Base-by-base conservation (phyloP, 1,140 invertebrate genomes). In the Chelonus insularis region DNA sequence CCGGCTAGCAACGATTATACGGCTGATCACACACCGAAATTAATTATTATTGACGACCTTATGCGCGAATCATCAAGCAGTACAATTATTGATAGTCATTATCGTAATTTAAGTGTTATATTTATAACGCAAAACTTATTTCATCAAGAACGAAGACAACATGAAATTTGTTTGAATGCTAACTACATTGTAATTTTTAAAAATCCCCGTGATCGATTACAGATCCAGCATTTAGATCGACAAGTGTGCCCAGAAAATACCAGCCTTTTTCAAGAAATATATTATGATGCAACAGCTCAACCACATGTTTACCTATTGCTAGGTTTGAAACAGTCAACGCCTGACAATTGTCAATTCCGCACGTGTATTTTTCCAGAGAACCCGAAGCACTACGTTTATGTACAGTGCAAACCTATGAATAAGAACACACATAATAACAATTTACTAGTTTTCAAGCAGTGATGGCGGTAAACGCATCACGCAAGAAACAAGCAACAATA, bases 41-140 rank as follows among this genome's bases (percentile, higher is more conserved):
- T 74, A 21, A 58, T 73, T 6, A 64, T 74, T 29, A 76, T 81
- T 45, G 76, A 79, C 69, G 76, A 81, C 67, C 57, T 81, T 5
- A 80, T 79, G 71, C 65, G 69, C 21, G 25, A 29, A 29, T 29
- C 25, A 29, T 4, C 3, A 4, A 29, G 7, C 7, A 7, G 25
- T 29, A 29, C 3, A 29, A 4, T 29, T 29, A 29, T 29, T 29
- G 39, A 9, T 41, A 41, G 39, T 16, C 39, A 41, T 41, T 9
- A 41, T 11, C 3, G 16, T 2, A 41, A 41, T 11, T 16, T 41
- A 4, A 41, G 39, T 16, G 39, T 41, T 4, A 41, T 41, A 2
- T 41, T 41, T 11, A 41, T 41, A 3, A 41, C 39, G 11, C 39
- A 41, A 11, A 41, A 41, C 11, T 16, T 16, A 12, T 41, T 12